Percentiles rank a stretch among this genome's conserved stretches.
Evolutionary conservation across 2,797 vertebrate genomes (phyloP).

Genomic region (Antennarius maculatus): DNA sequence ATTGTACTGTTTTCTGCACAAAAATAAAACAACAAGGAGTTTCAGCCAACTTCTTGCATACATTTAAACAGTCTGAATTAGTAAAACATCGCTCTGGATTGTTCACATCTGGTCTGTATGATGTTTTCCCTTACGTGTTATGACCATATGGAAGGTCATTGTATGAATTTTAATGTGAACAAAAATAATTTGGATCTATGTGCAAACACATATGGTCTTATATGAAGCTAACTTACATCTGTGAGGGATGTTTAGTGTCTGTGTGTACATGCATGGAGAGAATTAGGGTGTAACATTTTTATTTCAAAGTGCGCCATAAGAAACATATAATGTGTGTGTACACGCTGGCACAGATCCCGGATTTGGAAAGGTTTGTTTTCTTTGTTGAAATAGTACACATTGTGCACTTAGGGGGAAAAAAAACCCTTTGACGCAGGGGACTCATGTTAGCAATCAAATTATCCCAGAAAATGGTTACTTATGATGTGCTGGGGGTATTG

Average conservation of each 20-base stretch:
- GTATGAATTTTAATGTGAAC: conserved; percentile 58
- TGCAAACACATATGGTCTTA: conserved; percentile 26
- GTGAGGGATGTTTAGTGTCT: background rate
- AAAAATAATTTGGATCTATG: conserved; percentile 29
- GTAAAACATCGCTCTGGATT: conserved; percentile 10
- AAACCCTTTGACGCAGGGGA: conserved; percentile 48
- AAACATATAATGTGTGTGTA: conserved; percentile 65
- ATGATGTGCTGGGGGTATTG: conserved; percentile 64
- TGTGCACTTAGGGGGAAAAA: conserved; percentile 58
- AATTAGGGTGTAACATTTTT: conserved; percentile 54
- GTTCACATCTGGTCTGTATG: conserved; percentile 45
- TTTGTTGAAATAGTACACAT: conserved; percentile 61
- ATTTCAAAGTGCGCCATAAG: conserved; percentile 63
- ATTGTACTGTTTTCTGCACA: background rate
- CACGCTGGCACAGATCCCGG: conserved; percentile 62
- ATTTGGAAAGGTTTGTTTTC: conserved; percentile 62
- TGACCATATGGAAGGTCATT: conserved; percentile 49
- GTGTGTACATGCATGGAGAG: conserved; percentile 22
- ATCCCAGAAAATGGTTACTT: conserved; percentile 65
- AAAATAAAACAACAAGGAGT: conserved; percentile 2
- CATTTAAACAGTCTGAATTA: conserved; percentile 5
- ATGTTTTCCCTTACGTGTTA: conserved; percentile 8
- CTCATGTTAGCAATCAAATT: conserved; percentile 61
- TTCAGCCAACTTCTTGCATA: background rate
- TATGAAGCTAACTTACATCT: conserved; percentile 25